A percentile compares a stretch with the other conserved stretches of the same genome.
Conservation (phyloP, 2,113 vertebrate species). For the Anguilla rostrata region DNA sequence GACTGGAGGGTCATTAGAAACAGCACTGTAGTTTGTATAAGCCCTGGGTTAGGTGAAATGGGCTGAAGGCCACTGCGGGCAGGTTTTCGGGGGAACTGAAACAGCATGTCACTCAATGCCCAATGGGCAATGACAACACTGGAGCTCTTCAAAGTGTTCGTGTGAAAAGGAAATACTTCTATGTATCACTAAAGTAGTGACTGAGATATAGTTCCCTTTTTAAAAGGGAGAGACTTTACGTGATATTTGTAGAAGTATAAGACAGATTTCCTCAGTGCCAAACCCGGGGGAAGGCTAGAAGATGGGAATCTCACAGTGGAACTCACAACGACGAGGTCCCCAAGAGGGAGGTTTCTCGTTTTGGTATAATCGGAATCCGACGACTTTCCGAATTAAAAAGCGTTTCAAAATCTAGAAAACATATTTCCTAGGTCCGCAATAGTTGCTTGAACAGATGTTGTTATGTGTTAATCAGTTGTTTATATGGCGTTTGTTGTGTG, state of each 20-base stretch:
- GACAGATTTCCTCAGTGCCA: background rate
- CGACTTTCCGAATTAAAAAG: background rate
- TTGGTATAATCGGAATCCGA: background rate
- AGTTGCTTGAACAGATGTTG: background rate
- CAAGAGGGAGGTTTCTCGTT: background rate
- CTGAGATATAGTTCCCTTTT: background rate
- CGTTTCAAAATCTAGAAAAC: background rate
- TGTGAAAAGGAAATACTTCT: background rate
- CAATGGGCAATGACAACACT: background rate
- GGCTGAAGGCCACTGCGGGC: background rate
- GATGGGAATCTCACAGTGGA: background rate
- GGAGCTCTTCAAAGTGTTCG: background rate
- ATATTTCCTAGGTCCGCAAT: background rate
- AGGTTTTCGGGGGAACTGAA: background rate
- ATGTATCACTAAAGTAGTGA: background rate
- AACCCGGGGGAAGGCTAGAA: background rate
- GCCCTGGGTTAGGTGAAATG: background rate
- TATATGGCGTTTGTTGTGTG: conserved; percentile 14
- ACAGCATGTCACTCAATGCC: background rate
- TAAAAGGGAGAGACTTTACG: background rate
- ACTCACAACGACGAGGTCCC: background rate
- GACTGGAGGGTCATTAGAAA: background rate
- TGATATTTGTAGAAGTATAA: background rate
- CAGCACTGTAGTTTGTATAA: background rate
- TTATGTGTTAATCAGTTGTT: conserved; percentile 14